phyloP scores from a whole-genome alignment of 2,113 vertebrate species.

The Nanorana parkeri region DNA sequence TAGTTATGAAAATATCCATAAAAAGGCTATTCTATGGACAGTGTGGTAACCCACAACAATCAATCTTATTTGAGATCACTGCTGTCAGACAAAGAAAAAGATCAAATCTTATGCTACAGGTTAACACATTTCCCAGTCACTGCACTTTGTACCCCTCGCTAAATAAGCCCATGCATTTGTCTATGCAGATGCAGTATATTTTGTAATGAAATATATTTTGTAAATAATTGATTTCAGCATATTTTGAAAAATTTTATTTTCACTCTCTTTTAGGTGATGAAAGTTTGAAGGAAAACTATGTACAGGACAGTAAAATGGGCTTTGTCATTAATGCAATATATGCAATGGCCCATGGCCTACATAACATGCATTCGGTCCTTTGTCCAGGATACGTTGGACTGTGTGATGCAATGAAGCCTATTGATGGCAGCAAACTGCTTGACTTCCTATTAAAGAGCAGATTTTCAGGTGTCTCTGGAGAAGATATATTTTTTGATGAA shows the following conservation, averaged over 20 bases:
- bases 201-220: background rate
- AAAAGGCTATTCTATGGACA: too few relatives aligned
- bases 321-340: conserved; percentile 99
- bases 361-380: conserved; percentile 90
- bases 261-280: conserved; percentile 81
- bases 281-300: conserved; percentile 93
- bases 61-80: too few relatives aligned
- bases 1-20: too few relatives aligned
- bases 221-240: too few relatives aligned
- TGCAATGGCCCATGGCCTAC: conserved; percentile 95
- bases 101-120: too few relatives aligned
- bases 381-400: conserved; percentile 86
- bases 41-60: too few relatives aligned
- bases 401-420: conserved; percentile 94
- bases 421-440: conserved; percentile 94
- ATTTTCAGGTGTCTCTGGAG: conserved; percentile 91
- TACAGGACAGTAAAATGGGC: conserved; percentile 99
- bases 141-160: too few relatives aligned
- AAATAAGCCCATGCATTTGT: too few relatives aligned
- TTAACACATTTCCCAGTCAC: too few relatives aligned
- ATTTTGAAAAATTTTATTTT: too few relatives aligned
- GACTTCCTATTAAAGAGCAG: conserved; percentile 93
- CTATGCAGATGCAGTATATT: background rate
- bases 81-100: too few relatives aligned
- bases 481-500: conserved; percentile 96